Conservation (phyloP, 2,797 vertebrate species). For the Diglossa cyanea region DNA sequence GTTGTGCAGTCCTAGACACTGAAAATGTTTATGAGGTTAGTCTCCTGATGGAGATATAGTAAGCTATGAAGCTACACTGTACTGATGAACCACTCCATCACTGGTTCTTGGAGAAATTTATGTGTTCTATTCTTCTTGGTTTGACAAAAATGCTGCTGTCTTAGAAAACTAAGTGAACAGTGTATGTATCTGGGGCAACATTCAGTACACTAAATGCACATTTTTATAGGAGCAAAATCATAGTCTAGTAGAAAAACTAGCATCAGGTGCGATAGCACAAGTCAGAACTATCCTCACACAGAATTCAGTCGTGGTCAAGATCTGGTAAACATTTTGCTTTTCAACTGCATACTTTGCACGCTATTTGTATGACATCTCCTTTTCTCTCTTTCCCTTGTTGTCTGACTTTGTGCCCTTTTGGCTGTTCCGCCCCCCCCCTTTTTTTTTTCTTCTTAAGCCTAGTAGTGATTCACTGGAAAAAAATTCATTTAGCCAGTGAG, state of each 20-base stretch:
- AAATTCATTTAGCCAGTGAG: background rate
- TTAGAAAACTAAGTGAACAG: background rate
- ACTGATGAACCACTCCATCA: background rate
- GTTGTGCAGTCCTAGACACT: background rate
- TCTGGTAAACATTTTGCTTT: slow-evolving; percentile 19
- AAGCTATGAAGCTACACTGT: background rate
- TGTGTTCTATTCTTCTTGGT: background rate
- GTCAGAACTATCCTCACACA: background rate
- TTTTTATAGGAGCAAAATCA: background rate
- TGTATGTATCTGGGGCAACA: rapidly evolving
- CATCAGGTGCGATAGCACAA: background rate
- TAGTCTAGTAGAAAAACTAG: background rate
- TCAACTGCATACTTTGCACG: background rate
- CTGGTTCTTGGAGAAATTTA: background rate
- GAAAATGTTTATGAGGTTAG: background rate
- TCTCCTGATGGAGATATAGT: background rate
- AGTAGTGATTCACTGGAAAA: slow-evolving; percentile 3
- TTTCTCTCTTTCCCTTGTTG: slow-evolving; percentile 21
- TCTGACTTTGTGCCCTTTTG: slow-evolving; percentile 2
- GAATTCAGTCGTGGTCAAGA: background rate
- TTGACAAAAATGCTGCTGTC: background rate
- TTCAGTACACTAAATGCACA: background rate
- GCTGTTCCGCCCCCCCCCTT: background rate
- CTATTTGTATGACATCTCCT: slow-evolving; percentile 16
- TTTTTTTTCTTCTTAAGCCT: background rate